Conservation (phyloP, 1,140 invertebrate genomes). For the Drosophila navojoa region DNA sequence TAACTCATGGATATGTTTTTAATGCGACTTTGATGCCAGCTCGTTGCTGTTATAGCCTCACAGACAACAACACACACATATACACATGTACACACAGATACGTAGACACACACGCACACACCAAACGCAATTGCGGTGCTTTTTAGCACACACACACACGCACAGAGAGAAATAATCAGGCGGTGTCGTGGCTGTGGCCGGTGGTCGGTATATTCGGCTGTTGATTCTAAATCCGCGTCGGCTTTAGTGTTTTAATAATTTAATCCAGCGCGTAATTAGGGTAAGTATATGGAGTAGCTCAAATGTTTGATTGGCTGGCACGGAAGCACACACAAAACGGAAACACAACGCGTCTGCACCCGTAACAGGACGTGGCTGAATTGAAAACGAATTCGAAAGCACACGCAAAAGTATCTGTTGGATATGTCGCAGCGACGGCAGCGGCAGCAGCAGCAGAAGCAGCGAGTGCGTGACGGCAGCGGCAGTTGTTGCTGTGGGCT, state of each 20-base stretch:
- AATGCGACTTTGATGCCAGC: conserved; percentile 67
- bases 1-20: conserved; percentile 82
- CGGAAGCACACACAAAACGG: conserved; percentile 60
- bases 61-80: conserved; percentile 26
- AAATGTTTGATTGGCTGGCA: conserved; percentile 41
- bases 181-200: background rate
- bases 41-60: conserved; percentile 52
- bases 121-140: conserved; percentile 27
- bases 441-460: conserved; percentile 29
- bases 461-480: conserved; percentile 54
- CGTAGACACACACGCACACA: conserved; percentile 27
- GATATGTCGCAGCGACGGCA: conserved; percentile 43
- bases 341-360: conserved; percentile 80
- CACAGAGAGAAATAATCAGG: conserved; percentile 13
- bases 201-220: conserved; percentile 41
- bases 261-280: conserved; percentile 83
- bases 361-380: conserved; percentile 83
- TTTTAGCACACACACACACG: conserved; percentile 19
- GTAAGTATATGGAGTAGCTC: conserved; percentile 66
- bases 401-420: conserved; percentile 79
- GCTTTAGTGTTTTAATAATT: conserved; percentile 82
- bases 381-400: conserved; percentile 80
- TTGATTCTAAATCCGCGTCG: conserved; percentile 69
- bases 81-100: conserved; percentile 20
- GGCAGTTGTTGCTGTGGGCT: conserved; percentile 29